Evolutionary conservation across 2,113 vertebrate species (phyloP), one percentile per base, ranked within the genome.

Genomic region (Petromus typicus): DNA sequence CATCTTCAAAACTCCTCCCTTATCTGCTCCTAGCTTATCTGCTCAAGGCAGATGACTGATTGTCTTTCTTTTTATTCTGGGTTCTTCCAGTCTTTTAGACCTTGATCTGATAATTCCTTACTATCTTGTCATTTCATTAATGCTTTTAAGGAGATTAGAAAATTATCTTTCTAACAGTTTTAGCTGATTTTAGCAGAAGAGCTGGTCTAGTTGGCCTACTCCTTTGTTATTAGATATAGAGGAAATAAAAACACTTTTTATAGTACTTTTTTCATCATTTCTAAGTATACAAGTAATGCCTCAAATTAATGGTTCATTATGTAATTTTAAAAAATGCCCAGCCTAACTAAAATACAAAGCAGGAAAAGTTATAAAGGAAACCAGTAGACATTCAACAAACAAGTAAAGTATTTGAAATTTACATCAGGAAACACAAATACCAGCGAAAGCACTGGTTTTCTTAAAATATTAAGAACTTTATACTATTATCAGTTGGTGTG

Each of bases 51-150:
- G 43, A 96, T 79, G 32, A 20, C 13, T 66, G 10, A 37, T 69
- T 86, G 18, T 4, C 78, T 89, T 86, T 83, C 63, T 92, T 87
- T 10, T 17, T 34, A 43, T 85, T 94, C 43, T 93, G 37, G 22
- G 8, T 37, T 48, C 11, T 64, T 71, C 32, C 37, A 43, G 14
- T 59, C 64, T 95, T 67, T 67, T 45, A 78, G 61, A 90, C 14
- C 11, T 92, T 82, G 66, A 17, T 56, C 45, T 94, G 16, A 11
- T 37, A 82, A 86, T 88, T 82, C 23, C 4, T 87, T 86, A 54
- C 48, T 82, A 34, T 90, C 27, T 94, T 94, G 10, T 86, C 37
- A 78, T 94, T 81, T 91, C 25, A 67, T 91, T 51, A 22, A 85
- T 95, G 32, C 10, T 81, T 75, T 89, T 63, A 64, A 84, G 27